A percentile compares a stretch with the other conserved stretches of the same genome.
These are phyloP conservation scores for Stercorarius parasiticus DNA, from an alignment of 2,113 vertebrate genomes.

Conservation along the genomic window DNA sequence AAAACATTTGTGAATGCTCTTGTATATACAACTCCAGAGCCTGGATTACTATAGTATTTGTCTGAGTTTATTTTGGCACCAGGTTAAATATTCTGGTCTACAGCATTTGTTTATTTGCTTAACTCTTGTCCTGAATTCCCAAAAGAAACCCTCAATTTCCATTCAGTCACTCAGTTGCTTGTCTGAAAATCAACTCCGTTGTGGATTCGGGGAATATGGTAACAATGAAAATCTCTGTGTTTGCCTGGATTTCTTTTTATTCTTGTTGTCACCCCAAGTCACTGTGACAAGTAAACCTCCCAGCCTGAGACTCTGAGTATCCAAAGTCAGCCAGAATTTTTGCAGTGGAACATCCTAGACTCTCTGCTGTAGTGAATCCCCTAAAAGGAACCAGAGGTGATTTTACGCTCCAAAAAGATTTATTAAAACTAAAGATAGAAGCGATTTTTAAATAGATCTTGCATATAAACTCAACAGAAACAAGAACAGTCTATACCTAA, in stretches of 20 bases:
- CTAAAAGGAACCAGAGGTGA: neutral
- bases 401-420: neutral
- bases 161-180: neutral
- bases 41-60: neutral
- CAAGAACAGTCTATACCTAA: neutral
- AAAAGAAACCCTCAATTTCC: slow-evolving; percentile 12
- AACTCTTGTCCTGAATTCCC: neutral
- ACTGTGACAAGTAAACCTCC: neutral
- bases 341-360: neutral
- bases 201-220: neutral
- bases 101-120: slow-evolving; percentile 39
- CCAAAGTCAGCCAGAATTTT: neutral
- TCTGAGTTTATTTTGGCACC: slow-evolving; percentile 39
- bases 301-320: neutral
- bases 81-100: neutral
- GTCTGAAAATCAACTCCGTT: neutral
- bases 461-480: neutral
- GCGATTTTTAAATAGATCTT: neutral
- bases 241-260: neutral
- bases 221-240: neutral
- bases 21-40: neutral
- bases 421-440: neutral
- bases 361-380: neutral
- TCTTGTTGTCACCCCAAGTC: neutral
- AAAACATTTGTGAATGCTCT: neutral